Conservation (phyloP, 2,113 vertebrate species). For the Hemichromis elongatus region DNA sequence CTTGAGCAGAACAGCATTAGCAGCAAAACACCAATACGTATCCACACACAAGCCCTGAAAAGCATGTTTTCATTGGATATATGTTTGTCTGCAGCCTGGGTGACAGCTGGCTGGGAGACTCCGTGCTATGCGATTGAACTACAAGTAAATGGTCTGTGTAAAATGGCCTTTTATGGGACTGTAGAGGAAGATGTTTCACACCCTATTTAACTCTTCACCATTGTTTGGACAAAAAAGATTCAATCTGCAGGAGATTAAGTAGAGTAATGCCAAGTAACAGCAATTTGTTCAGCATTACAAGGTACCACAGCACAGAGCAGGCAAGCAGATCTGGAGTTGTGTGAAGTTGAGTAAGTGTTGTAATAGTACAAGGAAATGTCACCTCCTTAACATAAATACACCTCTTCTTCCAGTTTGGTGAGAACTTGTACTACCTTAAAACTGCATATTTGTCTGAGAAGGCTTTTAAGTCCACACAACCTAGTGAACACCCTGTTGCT, state of each 20-base stretch:
- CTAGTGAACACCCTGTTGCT: neutral
- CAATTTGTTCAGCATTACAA: neutral
- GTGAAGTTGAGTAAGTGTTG: neutral
- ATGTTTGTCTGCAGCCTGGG: conserved; percentile 43
- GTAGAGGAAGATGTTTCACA: conserved; percentile 58
- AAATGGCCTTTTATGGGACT: conserved; percentile 62
- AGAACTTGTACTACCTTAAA: neutral
- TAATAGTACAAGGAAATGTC: neutral
- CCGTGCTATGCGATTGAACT: conserved; percentile 15
- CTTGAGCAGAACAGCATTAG: neutral
- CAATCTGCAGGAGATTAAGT: conserved; percentile 39
- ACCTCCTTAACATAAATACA: neutral
- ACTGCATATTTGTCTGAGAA: neutral
- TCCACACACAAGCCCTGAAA: neutral
- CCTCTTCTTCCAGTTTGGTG: neutral
- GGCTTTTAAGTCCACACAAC: neutral
- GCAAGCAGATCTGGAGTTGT: neutral
- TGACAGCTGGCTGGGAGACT: conserved; percentile 41
- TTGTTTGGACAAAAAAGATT: conserved; percentile 33
- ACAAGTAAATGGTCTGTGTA: conserved; percentile 63
- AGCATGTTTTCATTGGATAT: neutral
- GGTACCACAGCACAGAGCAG: neutral
- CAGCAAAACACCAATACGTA: conserved; percentile 5
- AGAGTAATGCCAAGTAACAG: conserved; percentile 3
- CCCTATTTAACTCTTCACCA: conserved; percentile 59